Percentiles rank a stretch among this genome's conserved stretches.
These are phyloP conservation scores for Rhinoraja longicauda DNA, from an alignment of 2,797 vertebrate genomes.

Conservation along the genomic window DNA sequence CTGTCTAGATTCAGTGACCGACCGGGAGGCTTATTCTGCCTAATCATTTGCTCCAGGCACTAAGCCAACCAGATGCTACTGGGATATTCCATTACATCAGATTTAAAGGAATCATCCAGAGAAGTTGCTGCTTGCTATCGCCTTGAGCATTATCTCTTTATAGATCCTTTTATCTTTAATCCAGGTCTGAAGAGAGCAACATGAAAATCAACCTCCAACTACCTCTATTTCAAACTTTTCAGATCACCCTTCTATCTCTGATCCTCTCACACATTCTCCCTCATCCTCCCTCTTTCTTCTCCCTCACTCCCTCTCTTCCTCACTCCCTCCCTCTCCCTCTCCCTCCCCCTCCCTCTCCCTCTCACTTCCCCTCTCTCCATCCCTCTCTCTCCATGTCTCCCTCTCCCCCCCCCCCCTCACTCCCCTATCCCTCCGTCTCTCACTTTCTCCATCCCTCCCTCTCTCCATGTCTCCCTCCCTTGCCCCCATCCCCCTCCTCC, in stretches of 20 bases:
- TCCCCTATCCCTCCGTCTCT: background rate
- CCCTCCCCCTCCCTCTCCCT: too few relatives aligned
- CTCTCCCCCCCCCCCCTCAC: background rate
- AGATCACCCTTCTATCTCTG: background rate
- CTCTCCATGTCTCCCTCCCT: too few relatives aligned
- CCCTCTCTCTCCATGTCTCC: too few relatives aligned
- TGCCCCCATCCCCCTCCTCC: background rate
- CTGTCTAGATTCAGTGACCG: background rate
- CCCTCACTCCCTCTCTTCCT: too few relatives aligned
- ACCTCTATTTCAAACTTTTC: background rate
- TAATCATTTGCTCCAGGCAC: conserved; percentile 31
- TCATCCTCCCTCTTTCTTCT: too few relatives aligned
- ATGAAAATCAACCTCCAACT: conserved; percentile 11
- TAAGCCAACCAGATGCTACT: conserved; percentile 17
- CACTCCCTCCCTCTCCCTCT: too few relatives aligned
- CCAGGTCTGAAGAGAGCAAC: conserved; percentile 13
- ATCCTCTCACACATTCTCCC: background rate
- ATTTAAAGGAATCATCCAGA: conserved; percentile 20
- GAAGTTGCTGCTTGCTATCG: background rate
- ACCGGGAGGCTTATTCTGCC: conserved; percentile 7
- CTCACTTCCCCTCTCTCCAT: too few relatives aligned
- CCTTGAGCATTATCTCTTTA: conserved; percentile 27
- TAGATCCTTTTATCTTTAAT: conserved; percentile 30
- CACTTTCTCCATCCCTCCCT: background rate
- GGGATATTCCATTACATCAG: conserved; percentile 7